Conservation (phyloP, 2,113 vertebrate species). For the Chroicocephalus ridibundus region DNA sequence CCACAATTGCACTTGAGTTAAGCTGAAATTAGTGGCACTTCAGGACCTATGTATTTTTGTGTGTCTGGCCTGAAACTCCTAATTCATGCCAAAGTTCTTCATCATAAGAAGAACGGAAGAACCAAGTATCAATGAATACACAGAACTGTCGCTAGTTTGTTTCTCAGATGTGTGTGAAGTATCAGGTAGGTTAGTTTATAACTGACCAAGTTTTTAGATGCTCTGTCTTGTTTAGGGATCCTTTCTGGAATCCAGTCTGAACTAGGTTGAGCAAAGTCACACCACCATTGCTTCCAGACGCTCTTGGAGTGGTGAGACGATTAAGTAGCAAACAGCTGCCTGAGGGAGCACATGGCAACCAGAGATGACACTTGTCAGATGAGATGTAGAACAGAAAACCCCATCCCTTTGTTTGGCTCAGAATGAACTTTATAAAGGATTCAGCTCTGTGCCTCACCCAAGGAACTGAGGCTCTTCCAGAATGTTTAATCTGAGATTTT, state of each 20-base stretch:
- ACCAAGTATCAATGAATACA: neutral
- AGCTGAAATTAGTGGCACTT: neutral
- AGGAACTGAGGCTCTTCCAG: neutral
- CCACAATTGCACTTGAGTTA: neutral
- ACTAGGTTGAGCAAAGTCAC: neutral
- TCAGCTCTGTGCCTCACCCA: neutral
- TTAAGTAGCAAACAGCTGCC: neutral
- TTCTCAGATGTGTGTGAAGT: neutral
- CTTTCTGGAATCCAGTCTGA: neutral
- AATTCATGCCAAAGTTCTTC: neutral
- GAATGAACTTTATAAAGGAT: neutral
- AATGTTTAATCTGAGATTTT: neutral
- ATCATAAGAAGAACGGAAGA: neutral
- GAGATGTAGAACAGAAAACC: neutral
- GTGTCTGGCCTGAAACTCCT: neutral
- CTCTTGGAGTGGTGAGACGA: neutral
- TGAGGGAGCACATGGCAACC: neutral
- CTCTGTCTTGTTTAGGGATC: neutral
- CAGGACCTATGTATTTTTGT: neutral
- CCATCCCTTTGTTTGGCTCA: neutral
- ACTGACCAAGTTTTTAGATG: neutral
- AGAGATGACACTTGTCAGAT: neutral
- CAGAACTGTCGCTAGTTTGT: neutral
- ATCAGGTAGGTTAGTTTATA: neutral
- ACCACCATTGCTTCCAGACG: neutral